Evolutionary conservation across 2,888 invertebrate genomes (phyloP), one percentile per base, ranked within the genome.

Genomic region (Drosophila recens): DNA sequence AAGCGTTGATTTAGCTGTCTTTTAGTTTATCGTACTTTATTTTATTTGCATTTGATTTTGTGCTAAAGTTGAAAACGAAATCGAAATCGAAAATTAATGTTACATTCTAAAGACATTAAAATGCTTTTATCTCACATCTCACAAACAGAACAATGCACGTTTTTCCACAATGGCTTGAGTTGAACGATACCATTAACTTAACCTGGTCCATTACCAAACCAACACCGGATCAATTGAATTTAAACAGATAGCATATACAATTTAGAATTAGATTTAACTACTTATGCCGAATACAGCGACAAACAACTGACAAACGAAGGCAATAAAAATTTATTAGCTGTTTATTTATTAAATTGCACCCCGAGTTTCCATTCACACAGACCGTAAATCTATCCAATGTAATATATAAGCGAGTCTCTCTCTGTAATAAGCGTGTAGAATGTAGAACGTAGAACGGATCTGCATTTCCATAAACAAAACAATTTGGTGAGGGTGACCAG

Each of bases 21-120:
- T 27, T 57, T 33, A 27, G 46, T 70, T 61, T 20, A 9, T n/a
- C 38, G 17, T 23, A 33, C 38, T 62, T 43, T 20, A 46, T 36
- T 8, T 43, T 20, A 54, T 59, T 70, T 72, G 49, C 17, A 53
- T 15, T 46, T 51, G 27, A 53, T 33, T 17, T 46, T 33, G 8
- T 9, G 27, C 30, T 30, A 0, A 34, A 20, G 13, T 34, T 34
- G 34, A 45, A 54, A 54, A 33, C 20, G 13, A 56, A 54, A 54
- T 17, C 20, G 13, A 56, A 54, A 54, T 17, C 20, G 13, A 34
- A 72, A 69, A 38, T 70, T 70, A 71, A 67, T 65, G 51, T 51
- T 52, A 65, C 87, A 72, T 86, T 88, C 89, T 82, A 88, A 88
- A 82, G 73, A 82, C 89, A 88, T 88, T 88, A 86, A 86, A 67